Evolutionary conservation across 2,113 vertebrate genomes (phyloP).

Genomic region (Corythornis cristatus): DNA sequence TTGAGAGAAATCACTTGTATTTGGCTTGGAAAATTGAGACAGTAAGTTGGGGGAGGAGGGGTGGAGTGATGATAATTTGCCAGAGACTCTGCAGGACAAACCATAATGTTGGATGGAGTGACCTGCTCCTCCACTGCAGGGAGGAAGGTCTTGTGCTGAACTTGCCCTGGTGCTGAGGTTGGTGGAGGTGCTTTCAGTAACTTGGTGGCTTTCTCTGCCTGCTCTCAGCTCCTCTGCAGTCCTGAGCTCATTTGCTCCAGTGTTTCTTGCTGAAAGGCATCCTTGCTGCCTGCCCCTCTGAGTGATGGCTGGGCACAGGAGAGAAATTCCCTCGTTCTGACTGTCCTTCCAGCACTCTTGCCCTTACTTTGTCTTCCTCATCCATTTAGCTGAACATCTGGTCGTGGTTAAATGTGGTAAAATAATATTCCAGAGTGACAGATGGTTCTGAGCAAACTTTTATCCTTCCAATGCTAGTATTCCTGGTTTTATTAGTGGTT

Average conservation of each 20-base stretch:
- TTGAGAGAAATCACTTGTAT: neutral
- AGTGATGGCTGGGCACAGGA: neutral
- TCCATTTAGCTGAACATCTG: neutral
- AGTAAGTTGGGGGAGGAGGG: neutral
- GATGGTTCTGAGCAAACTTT: neutral
- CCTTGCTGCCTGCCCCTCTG: neutral
- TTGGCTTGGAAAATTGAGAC: slow-evolving; percentile 13
- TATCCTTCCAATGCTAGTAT: neutral
- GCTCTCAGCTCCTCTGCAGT: neutral
- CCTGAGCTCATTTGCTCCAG: accelerated
- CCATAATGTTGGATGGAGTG: neutral
- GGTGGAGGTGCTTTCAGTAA: neutral
- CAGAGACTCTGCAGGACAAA: neutral
- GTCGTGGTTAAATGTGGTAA: neutral
- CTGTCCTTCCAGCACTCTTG: neutral
- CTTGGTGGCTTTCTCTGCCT: neutral
- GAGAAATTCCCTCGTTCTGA: neutral
- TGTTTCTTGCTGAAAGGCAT: neutral
- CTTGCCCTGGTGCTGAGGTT: neutral
- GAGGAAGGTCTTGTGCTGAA: neutral
- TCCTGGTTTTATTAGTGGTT: neutral
- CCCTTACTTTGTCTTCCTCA: neutral
- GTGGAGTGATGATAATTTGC: neutral
- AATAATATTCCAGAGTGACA: neutral
- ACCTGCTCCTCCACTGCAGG: neutral